phyloP scores from a whole-genome alignment of 2,888 invertebrate genomes.

The Limnephilus marmoratus region DNA sequence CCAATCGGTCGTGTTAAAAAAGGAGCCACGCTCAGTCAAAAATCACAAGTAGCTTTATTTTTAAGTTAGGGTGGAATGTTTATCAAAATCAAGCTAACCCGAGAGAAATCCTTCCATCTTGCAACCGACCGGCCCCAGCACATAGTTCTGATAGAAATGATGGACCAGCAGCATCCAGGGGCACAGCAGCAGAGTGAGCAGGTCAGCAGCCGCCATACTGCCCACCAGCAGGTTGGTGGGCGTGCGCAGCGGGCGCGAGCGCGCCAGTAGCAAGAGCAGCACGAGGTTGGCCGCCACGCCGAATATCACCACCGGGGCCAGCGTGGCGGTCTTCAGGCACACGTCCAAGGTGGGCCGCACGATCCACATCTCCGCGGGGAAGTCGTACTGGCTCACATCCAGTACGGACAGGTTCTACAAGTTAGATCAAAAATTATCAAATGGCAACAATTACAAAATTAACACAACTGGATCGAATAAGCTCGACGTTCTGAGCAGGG shows the following conservation, averaged over 20 bases:
- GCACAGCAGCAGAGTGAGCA: constrained; percentile 81
- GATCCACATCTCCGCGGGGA: constrained; percentile 83
- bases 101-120: constrained; percentile 87
- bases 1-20: too few species aligned
- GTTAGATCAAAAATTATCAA: too few species aligned
- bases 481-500: too few species aligned
- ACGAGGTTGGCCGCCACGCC: constrained; percentile 83
- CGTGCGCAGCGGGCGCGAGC: constrained; percentile 80
- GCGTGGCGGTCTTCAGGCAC: constrained; percentile 78
- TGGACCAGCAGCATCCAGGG: constrained; percentile 87
- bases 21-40: too few species aligned
- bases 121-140: constrained; percentile 85
- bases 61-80: background rate
- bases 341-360: constrained; percentile 79
- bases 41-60: too few species aligned
- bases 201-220: constrained; percentile 86
- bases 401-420: constrained; percentile 8
- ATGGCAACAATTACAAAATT: too few species aligned
- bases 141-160: constrained; percentile 88
- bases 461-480: too few species aligned
- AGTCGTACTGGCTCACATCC: constrained; percentile 67
- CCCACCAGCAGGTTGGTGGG: constrained; percentile 85
- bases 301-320: constrained; percentile 79
- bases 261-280: constrained; percentile 80
- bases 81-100: constrained; percentile 73